Evolutionary conservation across 1,140 invertebrate species (phyloP), one percentile per base, ranked within the genome.

Genomic region (Nymphalis io): DNA sequence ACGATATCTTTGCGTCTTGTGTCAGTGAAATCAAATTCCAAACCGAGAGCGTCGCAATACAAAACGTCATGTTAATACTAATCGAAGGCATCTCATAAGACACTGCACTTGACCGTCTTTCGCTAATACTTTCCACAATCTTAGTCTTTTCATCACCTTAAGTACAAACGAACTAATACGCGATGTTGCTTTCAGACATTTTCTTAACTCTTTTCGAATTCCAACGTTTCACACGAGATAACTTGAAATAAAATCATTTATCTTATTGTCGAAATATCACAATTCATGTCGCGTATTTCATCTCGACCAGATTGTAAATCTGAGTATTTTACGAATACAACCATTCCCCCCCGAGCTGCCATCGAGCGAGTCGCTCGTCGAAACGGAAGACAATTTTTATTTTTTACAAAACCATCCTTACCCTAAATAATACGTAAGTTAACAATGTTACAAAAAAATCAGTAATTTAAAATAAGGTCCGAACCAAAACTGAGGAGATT

Each of bases 231-330:
- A 10, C 27, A 62, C 40, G 46, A 51, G 46, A 18, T 64, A 27
- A 46, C 60, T 60, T 38, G 3, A n/a, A 53, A 58, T 21, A 59
- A 68, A 5, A 33, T 63, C 68, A 68, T 67, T 70, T 74, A 70
- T 76, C 70, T 88, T 86, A 88, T 86, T 85, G 84, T 86, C 84
- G 78, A 80, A 79, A 82, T 86, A 88, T 88, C 85, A 88, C 84
- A 86, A 80, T 77, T 59, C 46, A 74, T 16, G 61, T 71, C 71
- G 72, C 67, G 64, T 40, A 60, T 55, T 55, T 40, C 33, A 57
- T 65, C 38, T 65, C 48, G 27, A 60, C 40, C 44, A 51, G 57
- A 60, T 51, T 39, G 23, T 4, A 44, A 48, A 58, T 40, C 65
- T 51, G 65, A 68, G 57, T 48, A 60, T 60, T 65, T 27, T 18